Conservation (phyloP, 2,797 vertebrate genomes). For the Gallinago solitaria region DNA sequence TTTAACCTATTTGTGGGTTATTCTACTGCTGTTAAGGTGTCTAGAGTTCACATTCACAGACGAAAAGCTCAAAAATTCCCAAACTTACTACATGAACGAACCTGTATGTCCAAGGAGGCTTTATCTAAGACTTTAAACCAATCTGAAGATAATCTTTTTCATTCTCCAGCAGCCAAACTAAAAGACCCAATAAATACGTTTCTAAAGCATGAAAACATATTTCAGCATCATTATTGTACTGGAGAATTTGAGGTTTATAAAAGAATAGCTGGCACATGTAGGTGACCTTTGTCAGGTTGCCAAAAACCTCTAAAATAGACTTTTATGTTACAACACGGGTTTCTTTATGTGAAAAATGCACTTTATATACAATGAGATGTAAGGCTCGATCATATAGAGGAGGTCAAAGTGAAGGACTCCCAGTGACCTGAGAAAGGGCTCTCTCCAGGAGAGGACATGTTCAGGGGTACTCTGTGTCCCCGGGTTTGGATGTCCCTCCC, state of each 20-base stretch:
- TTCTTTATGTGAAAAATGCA: neutral
- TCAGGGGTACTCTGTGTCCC: neutral
- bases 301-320: neutral
- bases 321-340: neutral
- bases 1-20: neutral
- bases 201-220: neutral
- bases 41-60: neutral
- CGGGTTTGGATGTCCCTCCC: neutral
- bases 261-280: neutral
- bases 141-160: neutral
- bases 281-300: constrained; percentile 4
- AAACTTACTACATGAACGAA: neutral
- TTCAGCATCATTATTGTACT: neutral
- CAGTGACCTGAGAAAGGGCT: neutral
- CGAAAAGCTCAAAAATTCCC: neutral
- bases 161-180: neutral
- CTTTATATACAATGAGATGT: neutral
- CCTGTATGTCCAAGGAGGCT: neutral
- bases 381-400: neutral
- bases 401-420: neutral
- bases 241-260: neutral
- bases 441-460: neutral
- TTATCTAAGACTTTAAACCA: neutral
- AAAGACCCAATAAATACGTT: neutral
- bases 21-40: neutral